A percentile compares a stretch with the other conserved stretches of the same genome.
Conservation (phyloP, 2,797 vertebrate species). For the Todus mexicanus region DNA sequence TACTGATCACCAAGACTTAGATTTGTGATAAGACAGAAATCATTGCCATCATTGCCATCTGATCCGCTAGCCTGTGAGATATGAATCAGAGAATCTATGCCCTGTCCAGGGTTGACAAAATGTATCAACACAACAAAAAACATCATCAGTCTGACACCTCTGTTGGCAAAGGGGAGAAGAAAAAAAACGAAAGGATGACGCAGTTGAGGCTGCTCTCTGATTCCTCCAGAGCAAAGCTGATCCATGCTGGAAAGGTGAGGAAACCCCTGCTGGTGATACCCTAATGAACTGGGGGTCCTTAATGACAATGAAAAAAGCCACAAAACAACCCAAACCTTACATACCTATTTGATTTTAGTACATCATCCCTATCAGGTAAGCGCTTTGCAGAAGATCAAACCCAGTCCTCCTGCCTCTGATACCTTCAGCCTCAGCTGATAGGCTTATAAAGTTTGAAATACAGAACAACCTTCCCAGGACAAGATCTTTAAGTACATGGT, state of each 20-base stretch:
- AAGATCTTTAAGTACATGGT: neutral
- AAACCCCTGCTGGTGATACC: neutral
- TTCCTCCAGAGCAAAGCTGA: neutral
- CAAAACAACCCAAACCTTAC: neutral
- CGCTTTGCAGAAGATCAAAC: neutral
- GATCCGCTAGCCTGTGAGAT: neutral
- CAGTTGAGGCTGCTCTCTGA: neutral
- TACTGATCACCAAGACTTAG: constrained; percentile 19
- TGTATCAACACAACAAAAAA: neutral
- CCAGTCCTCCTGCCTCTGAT: neutral
- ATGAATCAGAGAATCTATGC: constrained; percentile 7
- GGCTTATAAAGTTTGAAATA: neutral
- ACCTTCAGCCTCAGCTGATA: neutral
- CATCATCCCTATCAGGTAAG: neutral
- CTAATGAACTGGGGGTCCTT: neutral
- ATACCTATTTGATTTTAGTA: neutral
- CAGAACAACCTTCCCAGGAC: neutral
- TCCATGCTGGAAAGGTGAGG: neutral
- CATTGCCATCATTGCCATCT: constrained; percentile 18
- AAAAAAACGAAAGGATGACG: neutral
- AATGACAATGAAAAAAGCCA: neutral
- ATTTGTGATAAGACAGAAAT: constrained; percentile 41
- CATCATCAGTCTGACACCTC: neutral
- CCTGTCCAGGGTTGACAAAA: neutral
- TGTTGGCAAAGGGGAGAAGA: neutral